Evolutionary conservation across 1,140 invertebrate genomes (phyloP).

Genomic region (Stratiolaelaps scimitus): DNA sequence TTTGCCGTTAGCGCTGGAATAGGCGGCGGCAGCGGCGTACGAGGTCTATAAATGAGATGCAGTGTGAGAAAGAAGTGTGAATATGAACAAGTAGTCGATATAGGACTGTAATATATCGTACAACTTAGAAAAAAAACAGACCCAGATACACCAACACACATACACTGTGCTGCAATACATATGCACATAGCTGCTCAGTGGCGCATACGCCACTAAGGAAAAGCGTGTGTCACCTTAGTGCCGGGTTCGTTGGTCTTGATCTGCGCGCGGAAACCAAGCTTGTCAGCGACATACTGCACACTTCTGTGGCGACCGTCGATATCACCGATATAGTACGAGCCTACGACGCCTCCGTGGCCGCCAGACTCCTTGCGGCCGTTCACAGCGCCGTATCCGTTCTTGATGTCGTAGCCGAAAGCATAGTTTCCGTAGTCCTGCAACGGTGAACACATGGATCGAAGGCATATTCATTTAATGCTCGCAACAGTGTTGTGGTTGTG

Average conservation of each 20-base stretch:
- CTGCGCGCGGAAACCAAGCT: conserved; percentile 22
- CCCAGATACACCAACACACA: neutral
- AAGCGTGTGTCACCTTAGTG: neutral
- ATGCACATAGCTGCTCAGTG: neutral
- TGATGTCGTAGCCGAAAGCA: conserved; percentile 20
- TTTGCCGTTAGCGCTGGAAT: conserved; percentile 13
- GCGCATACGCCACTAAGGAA: neutral
- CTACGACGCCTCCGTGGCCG: conserved; percentile 6
- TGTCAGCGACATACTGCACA: conserved; percentile 21
- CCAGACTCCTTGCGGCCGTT: conserved; percentile 18
- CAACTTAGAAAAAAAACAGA: neutral
- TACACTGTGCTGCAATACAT: no score
- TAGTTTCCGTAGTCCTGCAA: conserved; percentile 28
- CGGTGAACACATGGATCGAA: no score
- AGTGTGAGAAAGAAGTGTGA: neutral
- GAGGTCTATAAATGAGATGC: conserved; percentile 13
- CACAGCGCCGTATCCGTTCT: conserved; percentile 12
- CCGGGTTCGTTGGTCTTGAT: conserved; percentile 25
- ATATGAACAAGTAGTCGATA: no score
- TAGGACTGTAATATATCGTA: neutral
- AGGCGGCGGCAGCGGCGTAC: conserved; percentile 15
- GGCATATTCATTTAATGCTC: no score
- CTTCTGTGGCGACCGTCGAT: conserved; percentile 15
- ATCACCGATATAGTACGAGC: conserved; percentile 23
- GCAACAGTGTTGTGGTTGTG: no score